Conservation (phyloP, 2,797 vertebrate genomes). For the Pipistrellus pipistrellus region DNA sequence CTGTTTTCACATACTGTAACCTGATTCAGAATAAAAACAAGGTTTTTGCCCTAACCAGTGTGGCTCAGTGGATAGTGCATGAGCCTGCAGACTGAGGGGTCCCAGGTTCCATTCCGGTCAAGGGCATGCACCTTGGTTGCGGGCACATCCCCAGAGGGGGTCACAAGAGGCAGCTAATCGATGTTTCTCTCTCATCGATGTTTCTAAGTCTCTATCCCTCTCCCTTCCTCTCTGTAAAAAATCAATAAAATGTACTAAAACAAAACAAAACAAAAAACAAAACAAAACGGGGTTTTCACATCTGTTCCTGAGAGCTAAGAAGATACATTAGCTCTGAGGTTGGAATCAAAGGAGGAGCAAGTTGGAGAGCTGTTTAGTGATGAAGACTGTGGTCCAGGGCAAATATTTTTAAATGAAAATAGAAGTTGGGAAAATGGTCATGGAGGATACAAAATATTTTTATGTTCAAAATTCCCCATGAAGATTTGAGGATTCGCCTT, state of each 20-base stretch:
- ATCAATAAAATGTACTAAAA: too few species aligned
- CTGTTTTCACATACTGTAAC: conserved; percentile 30
- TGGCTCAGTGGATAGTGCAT: too few species aligned
- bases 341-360: conserved; percentile 56
- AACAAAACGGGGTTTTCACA: neutral
- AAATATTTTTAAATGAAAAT: conserved; percentile 31
- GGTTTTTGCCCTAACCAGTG: too few species aligned
- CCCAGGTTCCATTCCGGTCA: too few species aligned
- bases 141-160: too few species aligned
- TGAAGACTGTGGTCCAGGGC: neutral
- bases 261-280: too few species aligned
- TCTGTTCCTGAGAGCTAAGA: conserved; percentile 23
- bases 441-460: neutral
- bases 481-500: conserved; percentile 24
- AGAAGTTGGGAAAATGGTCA: conserved; percentile 58
- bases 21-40: conserved; percentile 67
- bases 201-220: too few species aligned
- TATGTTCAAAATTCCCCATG: neutral
- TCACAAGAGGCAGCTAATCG: too few species aligned
- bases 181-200: too few species aligned
- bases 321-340: neutral
- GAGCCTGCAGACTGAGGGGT: too few species aligned
- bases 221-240: too few species aligned
- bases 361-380: neutral
- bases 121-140: too few species aligned